Conservation (phyloP, 2,888 invertebrate genomes). For the Carcina quercana region DNA sequence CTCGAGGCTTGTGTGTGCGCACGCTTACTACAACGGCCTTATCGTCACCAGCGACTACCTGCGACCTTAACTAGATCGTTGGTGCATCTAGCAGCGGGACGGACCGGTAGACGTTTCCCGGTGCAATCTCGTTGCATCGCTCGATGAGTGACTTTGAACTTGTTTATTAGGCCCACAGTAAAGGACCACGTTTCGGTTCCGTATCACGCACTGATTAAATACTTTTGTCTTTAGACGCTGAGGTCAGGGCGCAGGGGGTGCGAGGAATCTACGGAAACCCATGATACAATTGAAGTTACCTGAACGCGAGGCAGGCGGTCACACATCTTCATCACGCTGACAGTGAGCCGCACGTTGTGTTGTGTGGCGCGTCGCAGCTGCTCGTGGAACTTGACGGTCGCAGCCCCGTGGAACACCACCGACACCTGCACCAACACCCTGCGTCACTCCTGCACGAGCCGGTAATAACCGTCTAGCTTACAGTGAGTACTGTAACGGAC, state of each 20-base stretch:
- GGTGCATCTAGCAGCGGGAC: too few species aligned
- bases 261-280: not conserved
- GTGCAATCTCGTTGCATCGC: too few species aligned
- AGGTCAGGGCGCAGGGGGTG: not conserved
- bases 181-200: too few species aligned
- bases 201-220: too few species aligned
- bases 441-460: constrained; percentile 78
- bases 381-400: constrained; percentile 88
- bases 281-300: constrained; percentile 45
- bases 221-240: too few species aligned
- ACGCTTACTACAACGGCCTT: too few species aligned
- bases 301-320: constrained; percentile 79
- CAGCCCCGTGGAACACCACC: constrained; percentile 88
- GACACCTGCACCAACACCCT: too few species aligned
- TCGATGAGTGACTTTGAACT: not conserved
- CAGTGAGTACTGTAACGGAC: constrained; percentile 64
- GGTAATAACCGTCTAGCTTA: constrained; percentile 76
- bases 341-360: constrained; percentile 85
- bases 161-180: too few species aligned
- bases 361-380: constrained; percentile 80
- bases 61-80: too few species aligned
- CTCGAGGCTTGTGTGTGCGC: too few species aligned
- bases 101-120: too few species aligned
- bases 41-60: too few species aligned
- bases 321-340: constrained; percentile 80